phyloP scores from a whole-genome alignment of 2,113 vertebrate species.

The Prochilodus magdalenae region DNA sequence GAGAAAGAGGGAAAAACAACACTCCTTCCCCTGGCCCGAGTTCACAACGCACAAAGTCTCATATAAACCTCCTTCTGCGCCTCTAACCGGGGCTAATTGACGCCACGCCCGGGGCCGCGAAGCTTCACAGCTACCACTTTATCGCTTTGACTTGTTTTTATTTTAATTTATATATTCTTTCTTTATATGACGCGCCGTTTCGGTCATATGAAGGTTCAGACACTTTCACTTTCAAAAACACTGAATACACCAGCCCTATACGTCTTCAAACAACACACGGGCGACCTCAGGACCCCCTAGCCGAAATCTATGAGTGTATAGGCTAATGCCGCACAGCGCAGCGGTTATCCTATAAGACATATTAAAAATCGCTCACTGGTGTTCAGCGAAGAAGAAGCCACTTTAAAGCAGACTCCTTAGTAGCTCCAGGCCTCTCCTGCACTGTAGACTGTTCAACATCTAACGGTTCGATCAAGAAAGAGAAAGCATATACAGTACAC shows the following conservation, averaged over 20 bases:
- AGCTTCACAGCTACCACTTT: background rate
- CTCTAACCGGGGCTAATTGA: background rate
- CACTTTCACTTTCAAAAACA: background rate
- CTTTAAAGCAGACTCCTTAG: background rate
- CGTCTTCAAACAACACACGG: background rate
- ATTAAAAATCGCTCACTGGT: background rate
- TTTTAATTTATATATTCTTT: no score
- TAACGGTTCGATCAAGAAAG: background rate
- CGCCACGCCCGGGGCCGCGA: background rate
- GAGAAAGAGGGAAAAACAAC: no score
- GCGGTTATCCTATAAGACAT: background rate
- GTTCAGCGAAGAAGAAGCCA: background rate
- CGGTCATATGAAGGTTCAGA: background rate
- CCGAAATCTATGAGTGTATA: background rate
- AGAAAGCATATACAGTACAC: no score
- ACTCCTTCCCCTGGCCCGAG: background rate
- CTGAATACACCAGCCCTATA: background rate
- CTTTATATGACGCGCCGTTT: background rate
- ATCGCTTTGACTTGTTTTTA: background rate
- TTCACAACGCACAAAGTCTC: background rate
- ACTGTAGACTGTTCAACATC: no score
- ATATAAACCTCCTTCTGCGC: background rate
- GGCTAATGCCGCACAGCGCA: no score
- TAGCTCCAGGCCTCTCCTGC: no score
- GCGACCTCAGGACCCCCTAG: background rate